Evolutionary conservation across 2,113 vertebrate genomes (phyloP), one percentile per base, ranked within the genome.

Genomic region (Pionites leucogaster): DNA sequence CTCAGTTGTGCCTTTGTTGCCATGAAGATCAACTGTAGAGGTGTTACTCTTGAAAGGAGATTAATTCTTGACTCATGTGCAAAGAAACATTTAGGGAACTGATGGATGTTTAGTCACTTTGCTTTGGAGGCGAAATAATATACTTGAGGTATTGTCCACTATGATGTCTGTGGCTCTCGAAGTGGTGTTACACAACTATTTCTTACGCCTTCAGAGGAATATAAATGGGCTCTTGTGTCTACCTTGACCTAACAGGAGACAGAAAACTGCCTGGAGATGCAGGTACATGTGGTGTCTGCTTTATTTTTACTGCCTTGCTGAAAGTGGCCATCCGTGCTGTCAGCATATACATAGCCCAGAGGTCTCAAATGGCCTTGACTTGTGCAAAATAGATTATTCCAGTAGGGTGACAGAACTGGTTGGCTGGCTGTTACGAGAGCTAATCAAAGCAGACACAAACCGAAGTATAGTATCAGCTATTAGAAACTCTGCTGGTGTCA

Each of bases 311-410:
- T 41, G 35, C 71, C 41, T 91, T 80, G 60, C 88, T 93, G 85
- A 25, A 93, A 93, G 82, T 92, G 82, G 78, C 60, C 83, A 79
- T 65, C 50, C 57, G 0, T 82, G 60, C 87, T 95, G 50, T 95
- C 79, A 85, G 35, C 3, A 3, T 62, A 41, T 49, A 17, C 69
- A 1, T 53, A 96, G 74, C 57, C 69, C 68, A 90, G 80, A 88
- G 91, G 80, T 96, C 46, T 90, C 92, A 90, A 83, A 80, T 83
- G 78, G 92, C 82, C 91, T 93, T 95, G 93, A 95, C 90, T 97
- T 92, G 76, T 8, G 16, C 91, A 91, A 95, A 95, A 85, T 23
- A 96, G 93, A 93, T 92, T 91, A 81, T 91, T 95, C 49, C 86
- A 86, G 64, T 78, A 90, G 67, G 47, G 63, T 95, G 92, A 92